Evolutionary conservation across 2,797 vertebrate species (phyloP).

Genomic region (Scyliorhinus canicula): DNA sequence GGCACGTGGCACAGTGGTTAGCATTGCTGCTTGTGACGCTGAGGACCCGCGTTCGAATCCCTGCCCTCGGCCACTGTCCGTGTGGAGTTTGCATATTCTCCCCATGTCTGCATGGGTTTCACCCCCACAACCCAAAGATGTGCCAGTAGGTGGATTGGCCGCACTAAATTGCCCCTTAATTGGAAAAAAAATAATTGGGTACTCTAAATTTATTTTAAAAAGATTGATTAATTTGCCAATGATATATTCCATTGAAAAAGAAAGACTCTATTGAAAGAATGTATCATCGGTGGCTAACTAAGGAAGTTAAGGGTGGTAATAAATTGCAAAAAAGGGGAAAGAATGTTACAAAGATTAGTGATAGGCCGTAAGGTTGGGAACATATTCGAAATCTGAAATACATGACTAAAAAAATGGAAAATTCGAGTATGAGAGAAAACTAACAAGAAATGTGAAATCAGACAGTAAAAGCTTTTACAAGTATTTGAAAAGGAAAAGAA

Average conservation of each 20-base stretch:
- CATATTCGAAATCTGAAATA: not conserved
- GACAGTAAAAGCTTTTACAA: not conserved
- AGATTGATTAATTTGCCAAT: not conserved
- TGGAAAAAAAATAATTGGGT: no score
- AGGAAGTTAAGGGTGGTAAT: not conserved
- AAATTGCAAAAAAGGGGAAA: not conserved
- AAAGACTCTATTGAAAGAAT: not conserved
- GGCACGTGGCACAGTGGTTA: no score
- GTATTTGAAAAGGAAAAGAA: not conserved
- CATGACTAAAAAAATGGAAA: not conserved
- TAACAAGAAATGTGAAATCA: not conserved
- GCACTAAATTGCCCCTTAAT: no score
- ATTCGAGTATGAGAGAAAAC: not conserved
- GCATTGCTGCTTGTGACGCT: no score
- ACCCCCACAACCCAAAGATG: no score
- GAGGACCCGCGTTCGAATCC: no score
- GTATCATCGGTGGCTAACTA: not conserved
- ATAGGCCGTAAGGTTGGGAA: not conserved
- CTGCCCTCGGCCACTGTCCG: no score
- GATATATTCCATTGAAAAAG: not conserved
- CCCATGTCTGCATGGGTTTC: no score
- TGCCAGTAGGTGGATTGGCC: no score
- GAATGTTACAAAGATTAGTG: not conserved
- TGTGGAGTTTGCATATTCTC: no score
- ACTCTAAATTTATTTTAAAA: no score